Base-by-base conservation (phyloP, 2,888 invertebrate genomes). In the Brachyptera putata region DNA sequence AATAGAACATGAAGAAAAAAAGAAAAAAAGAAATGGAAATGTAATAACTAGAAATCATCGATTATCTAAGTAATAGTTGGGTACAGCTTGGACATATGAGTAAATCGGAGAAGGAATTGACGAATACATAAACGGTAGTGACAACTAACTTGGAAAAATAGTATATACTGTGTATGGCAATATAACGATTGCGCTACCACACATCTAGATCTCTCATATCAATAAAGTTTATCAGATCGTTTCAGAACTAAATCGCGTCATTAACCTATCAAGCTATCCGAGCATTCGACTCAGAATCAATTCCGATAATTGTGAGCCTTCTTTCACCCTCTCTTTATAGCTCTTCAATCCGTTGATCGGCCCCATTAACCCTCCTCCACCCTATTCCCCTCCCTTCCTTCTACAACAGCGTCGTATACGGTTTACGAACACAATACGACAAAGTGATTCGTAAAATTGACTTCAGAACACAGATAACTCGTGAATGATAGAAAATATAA, bases 251-350 rank as follows among this genome's bases (percentile, higher is more conserved):
- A 41, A 41, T 41, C 9, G 41, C 41, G 7, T 7, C 41, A 41
- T 41, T 41, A 41, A 7, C 41, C 4, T 7, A 5, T 18, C 21
- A 41, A 21, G 46, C 13, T n/a, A n/a, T 24, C 24, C 24, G n/a
- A 9, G 46, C 22, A 24, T 46, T 21, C 21, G 46, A 24, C n/a
- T 21, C 46, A 21, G 49, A 25, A 41, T 59, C 59, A 59, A 59
- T 59, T 59, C 34, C 41, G 55, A 55, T 59, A 59, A 59, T 59
- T 59, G 59, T 59, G 16, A 30, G 37, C 49, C 26, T 30, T 25
- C 34, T 21, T 3, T 21, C 3, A 3, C 22, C 21, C 4, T 9
- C 46, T 21, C 2, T 24, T 24, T n/a, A 7, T 24, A 16, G 24
- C 22, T 24, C n/a, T 18, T 9, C 18, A 22, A 57, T 36, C 30